Evolutionary conservation across 2,797 vertebrate genomes (phyloP), one percentile per base, ranked within the genome.

Genomic region (Melanotaenia maccullochi): DNA sequence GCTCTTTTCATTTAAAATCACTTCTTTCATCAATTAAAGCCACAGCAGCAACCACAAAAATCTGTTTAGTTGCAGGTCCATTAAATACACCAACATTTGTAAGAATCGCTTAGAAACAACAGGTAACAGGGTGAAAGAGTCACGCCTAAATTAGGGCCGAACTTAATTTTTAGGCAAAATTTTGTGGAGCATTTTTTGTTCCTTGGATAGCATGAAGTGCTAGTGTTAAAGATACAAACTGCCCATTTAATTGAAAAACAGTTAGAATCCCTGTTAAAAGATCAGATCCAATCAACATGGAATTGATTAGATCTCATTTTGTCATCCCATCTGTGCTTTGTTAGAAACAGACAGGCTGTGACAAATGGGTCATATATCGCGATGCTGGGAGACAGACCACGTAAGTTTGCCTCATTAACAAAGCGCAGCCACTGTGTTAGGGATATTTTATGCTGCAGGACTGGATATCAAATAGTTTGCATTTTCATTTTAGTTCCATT

Each of bases 261-360:
- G 18, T n/a, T 9, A 20, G 16, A 54, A 44, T 2, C 14, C 14
- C 38, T n/a, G 59, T 87, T 73, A 51, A 83, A 83, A 16, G 36
- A 55, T 63, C n/a, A 4, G 42, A 75, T 76, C 44, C 57, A 82
- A 56, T 69, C 63, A 74, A 61, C 68, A 75, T 86, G 64, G 79
- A 90, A 67, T 51, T 83, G 82, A 86, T 87, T 86, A 81, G 69
- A 76, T 65, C 66, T 66, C 68, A 77, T 78, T 82, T 73, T 79
- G 70, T 84, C 60, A 52, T 80, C 60, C 64, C 89, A 92, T 93
- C 87, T 93, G 89, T 69, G 73, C 55, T 68, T 71, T 40, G 74
- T 93, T 93, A 92, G 73, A 81, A 65, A 62, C 85, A 61, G 83
- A 87, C 85, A 73, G 63, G 71, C 79, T 73, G 60, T 76, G 82